Evolutionary conservation across 2,797 vertebrate species (phyloP).

Genomic region (Crocodylus rhombifer): DNA sequence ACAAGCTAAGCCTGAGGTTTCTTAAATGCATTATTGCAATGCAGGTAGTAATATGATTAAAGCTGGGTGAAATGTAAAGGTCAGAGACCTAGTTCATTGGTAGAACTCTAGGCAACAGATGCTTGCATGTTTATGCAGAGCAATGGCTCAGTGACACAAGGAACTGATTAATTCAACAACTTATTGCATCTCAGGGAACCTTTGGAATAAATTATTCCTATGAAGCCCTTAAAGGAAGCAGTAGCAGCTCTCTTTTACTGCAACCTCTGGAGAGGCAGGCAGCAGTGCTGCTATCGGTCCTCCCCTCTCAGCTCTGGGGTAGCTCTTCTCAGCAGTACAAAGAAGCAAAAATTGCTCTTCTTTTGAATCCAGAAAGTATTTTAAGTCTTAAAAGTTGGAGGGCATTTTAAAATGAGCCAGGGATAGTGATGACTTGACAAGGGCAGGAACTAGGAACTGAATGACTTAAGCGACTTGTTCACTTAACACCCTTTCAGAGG

Average conservation of each 20-base stretch:
- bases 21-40: conserved; percentile 40
- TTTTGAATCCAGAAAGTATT: neutral
- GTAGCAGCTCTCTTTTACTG: neutral
- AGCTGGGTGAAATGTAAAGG: conserved; percentile 9
- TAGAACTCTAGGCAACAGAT: neutral
- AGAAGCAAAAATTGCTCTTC: neutral
- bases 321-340: neutral
- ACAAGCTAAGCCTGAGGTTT: conserved; percentile 43
- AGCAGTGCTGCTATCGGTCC: neutral
- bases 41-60: conserved; percentile 54
- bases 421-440: neutral
- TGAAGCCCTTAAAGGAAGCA: neutral
- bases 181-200: neutral
- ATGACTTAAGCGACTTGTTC: neutral
- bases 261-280: neutral
- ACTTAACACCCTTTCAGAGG: neutral
- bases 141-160: neutral
- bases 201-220: conserved; percentile 11
- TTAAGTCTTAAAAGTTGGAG: neutral
- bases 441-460: conserved; percentile 4
- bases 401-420: conserved; percentile 5
- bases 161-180: neutral
- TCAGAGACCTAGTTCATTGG: neutral
- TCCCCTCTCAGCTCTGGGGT: neutral
- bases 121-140: conserved; percentile 14